Conservation (phyloP, 1,140 invertebrate genomes). For the Penaeus chinensis region DNA sequence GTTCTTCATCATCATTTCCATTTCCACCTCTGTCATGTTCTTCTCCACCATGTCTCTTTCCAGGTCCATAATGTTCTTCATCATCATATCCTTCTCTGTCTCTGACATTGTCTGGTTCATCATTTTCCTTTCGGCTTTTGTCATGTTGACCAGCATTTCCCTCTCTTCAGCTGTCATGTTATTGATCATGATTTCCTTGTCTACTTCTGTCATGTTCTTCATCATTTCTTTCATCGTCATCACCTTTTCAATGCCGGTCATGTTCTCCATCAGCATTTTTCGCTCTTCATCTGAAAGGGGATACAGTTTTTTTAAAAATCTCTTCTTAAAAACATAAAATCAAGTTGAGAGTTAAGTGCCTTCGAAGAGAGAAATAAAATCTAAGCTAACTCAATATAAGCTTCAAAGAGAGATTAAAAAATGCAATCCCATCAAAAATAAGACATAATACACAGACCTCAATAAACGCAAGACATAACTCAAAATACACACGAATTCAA, state of each 20-base stretch:
- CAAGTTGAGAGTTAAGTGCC: too few relatives aligned
- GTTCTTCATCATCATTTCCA: conserved; percentile 19
- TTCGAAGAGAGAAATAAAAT: too few relatives aligned
- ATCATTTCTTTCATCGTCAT: conserved; percentile 36
- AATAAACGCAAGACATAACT: too few relatives aligned
- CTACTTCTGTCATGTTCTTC: conserved; percentile 41
- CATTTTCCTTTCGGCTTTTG: not conserved
- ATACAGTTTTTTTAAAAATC: too few relatives aligned
- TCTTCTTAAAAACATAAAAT: too few relatives aligned
- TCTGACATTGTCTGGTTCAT: conserved; percentile 7
- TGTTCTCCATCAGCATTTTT: conserved; percentile 10
- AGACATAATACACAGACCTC: too few relatives aligned
- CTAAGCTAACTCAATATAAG: too few relatives aligned
- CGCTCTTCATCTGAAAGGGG: not conserved
- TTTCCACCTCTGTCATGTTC: conserved; percentile 21
- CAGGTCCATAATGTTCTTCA: conserved; percentile 13
- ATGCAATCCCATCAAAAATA: too few relatives aligned
- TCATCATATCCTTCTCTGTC: conserved; percentile 1
- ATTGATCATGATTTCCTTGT: conserved; percentile 40
- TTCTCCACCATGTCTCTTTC: conserved; percentile 27
- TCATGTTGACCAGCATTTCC: conserved; percentile 27
- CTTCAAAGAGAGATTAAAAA: too few relatives aligned
- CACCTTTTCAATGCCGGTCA: conserved; percentile 35
- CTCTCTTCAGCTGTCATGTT: conserved; percentile 31
- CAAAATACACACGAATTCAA: not conserved